phyloP scores from a whole-genome alignment of 2,797 vertebrate species.

The Streptopelia turtur region DNA sequence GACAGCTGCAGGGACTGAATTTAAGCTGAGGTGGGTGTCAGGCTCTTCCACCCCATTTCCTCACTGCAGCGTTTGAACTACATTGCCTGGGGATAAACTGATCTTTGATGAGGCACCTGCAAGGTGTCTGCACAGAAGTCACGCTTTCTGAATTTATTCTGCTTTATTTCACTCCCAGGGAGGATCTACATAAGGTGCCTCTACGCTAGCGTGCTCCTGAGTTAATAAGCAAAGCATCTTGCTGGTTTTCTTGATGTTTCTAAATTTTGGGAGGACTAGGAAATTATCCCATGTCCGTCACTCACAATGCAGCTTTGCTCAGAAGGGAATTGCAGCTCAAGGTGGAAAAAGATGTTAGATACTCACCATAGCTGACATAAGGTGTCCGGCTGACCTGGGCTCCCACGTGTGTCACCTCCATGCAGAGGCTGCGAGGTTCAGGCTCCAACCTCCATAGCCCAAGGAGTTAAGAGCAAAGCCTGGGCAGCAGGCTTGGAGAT shows the following conservation, averaged over 20 bases:
- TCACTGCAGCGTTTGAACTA: background rate
- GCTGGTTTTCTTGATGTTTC: background rate
- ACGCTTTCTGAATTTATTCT: background rate
- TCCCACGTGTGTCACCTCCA: background rate
- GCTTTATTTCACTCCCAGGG: background rate
- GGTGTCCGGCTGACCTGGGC: background rate
- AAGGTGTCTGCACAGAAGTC: background rate
- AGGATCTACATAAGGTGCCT: background rate
- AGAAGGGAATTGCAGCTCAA: background rate
- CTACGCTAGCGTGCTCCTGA: background rate
- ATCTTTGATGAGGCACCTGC: slow-evolving; percentile 49
- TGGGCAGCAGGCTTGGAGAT: background rate
- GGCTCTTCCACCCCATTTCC: slow-evolving; percentile 14
- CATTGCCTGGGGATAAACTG: background rate
- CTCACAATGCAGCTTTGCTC: background rate
- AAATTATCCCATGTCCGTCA: background rate
- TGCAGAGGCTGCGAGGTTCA: background rate
- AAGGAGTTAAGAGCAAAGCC: background rate
- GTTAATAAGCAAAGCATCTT: background rate
- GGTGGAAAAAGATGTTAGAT: background rate
- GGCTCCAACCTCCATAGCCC: background rate
- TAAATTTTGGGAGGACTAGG: background rate
- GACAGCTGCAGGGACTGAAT: background rate
- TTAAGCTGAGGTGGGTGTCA: background rate
- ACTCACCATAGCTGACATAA: background rate